Base-by-base conservation (phyloP, 2,888 invertebrate genomes). In the Latrodectus hesperus region DNA sequence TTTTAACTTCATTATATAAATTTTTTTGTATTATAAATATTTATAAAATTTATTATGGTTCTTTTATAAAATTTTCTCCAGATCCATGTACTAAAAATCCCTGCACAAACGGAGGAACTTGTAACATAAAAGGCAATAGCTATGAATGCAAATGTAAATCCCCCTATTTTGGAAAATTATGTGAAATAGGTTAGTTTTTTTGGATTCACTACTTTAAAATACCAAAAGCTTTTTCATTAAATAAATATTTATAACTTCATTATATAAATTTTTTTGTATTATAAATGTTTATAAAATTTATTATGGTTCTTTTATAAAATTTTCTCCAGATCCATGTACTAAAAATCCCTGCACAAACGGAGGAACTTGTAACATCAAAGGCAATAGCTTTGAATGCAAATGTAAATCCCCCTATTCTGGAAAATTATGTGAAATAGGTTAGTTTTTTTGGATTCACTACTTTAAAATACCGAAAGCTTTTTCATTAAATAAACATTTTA, bases 321-420 rank as follows among this genome's bases (percentile, higher is more conserved):
- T 38, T 6, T 38, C 38, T 38, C 6, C 3, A 84, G 84, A 51
- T 64, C 71, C 77, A 0, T 84, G 84, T 11, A 22, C 26, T 9
- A n/a, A 26, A 0, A 84, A 77, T 53, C 84, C 84, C 17, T 84
- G 84, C 22, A 22, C 55, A 51, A 78, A 84, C 78, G 74, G 72
- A 9, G 84, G 84, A 60, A 79, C 53, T 14, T 84, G 84, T 51
- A 55, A 49, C 0, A 17, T 74, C 9, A 51, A 73, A 17, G 74
- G 74, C 12, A 14, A 12, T 6, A 12, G 38, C 16, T 79, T 55
- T 26, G 68, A 68, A 3, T 84, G 84, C 9, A n/a, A 10, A 5
- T 84, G 84, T 17, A 22, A 16, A 68, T 1, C 9, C 8, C 77
- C 73, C 8, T 79, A n/a, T 14, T 22, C 12, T 11, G 84, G 84